Conservation (phyloP, 2,113 vertebrate genomes). For the Ptychochromis oligacanthus region DNA sequence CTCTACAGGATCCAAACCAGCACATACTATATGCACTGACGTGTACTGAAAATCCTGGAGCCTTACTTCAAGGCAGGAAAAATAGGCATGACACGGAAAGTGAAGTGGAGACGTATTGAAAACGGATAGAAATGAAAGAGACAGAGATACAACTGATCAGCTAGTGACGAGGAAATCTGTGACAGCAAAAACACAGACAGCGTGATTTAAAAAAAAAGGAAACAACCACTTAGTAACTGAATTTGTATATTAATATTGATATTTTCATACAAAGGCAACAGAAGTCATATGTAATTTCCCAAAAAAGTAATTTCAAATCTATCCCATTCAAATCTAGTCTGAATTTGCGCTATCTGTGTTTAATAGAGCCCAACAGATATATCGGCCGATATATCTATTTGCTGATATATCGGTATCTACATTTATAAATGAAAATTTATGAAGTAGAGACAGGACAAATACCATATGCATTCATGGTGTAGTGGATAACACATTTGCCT, state of each 20-base stretch:
- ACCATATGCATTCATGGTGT: too few species aligned
- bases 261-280: background rate
- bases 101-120: background rate
- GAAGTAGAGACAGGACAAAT: too few species aligned
- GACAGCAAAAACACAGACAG: background rate
- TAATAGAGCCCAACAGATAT: too few species aligned
- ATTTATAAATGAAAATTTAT: too few species aligned
- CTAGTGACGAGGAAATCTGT: background rate
- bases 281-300: background rate
- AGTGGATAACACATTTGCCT: too few species aligned
- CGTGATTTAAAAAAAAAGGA: background rate
- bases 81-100: background rate
- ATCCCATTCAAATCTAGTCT: background rate
- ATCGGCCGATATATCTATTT: too few species aligned
- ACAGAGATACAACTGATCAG: background rate
- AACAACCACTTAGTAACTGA: background rate
- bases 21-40: constrained; percentile 16
- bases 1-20: constrained; percentile 28
- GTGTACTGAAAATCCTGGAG: constrained; percentile 6
- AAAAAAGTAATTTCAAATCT: background rate
- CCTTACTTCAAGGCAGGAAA: constrained; percentile 21
- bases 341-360: too few species aligned
- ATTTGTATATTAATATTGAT: too few species aligned
- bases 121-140: background rate
- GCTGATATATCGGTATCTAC: too few species aligned